Conservation (phyloP, 2,113 vertebrate species). For the Anguilla rostrata region DNA sequence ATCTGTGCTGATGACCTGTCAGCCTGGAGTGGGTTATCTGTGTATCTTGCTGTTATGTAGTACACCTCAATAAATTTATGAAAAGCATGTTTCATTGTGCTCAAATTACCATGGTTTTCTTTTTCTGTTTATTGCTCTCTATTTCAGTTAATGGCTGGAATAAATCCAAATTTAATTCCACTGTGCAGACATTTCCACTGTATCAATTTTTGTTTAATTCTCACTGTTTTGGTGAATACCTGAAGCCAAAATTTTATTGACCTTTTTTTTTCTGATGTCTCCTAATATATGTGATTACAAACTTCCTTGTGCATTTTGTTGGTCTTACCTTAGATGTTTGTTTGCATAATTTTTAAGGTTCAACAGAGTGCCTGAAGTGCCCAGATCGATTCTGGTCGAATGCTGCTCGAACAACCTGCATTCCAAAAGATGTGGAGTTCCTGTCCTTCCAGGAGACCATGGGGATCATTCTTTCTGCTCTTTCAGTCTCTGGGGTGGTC, state of each 20-base stretch:
- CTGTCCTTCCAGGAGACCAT: constrained; percentile 50
- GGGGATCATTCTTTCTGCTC: constrained; percentile 48
- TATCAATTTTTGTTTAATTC: background rate
- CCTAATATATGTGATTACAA: background rate
- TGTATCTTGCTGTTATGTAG: too few relatives aligned
- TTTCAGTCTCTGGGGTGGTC: constrained; percentile 43
- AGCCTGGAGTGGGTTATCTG: too few relatives aligned
- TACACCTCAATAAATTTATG: too few relatives aligned
- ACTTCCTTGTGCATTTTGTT: background rate
- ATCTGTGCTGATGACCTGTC: too few relatives aligned
- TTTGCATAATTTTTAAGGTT: constrained; percentile 41
- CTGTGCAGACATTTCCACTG: too few relatives aligned
- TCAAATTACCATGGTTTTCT: background rate
- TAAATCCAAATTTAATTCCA: too few relatives aligned
- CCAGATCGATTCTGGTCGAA: constrained; percentile 55
- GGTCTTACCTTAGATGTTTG: background rate
- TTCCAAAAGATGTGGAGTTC: constrained; percentile 54
- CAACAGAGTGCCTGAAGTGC: constrained; percentile 49
- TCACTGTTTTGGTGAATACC: background rate
- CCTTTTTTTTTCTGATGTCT: background rate
- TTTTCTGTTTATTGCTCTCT: too few relatives aligned
- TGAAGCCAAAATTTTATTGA: too few relatives aligned
- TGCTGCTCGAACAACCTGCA: constrained; percentile 38
- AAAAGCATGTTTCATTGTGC: too few relatives aligned
- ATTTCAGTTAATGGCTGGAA: too few relatives aligned